A percentile compares a stretch with the other conserved stretches of the same genome.
phyloP scores from a whole-genome alignment of 1,140 invertebrate species.

The Pseudomyrmex dendroicus region DNA sequence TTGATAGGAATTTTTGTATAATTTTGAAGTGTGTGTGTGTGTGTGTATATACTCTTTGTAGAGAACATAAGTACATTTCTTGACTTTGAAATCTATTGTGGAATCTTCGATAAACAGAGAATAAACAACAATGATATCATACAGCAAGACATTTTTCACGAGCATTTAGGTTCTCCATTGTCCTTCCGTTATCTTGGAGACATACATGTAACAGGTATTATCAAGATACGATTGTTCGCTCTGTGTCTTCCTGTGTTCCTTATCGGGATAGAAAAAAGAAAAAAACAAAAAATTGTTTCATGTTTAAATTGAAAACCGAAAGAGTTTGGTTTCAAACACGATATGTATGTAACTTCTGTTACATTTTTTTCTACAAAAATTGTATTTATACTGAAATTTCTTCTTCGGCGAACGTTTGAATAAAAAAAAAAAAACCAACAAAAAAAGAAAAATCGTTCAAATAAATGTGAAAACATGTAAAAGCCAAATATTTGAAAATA shows the following conservation, averaged over 20 bases:
- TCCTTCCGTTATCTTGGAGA: conserved; percentile 48
- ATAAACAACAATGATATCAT: conserved; percentile 52
- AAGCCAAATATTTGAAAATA: conserved; percentile 32
- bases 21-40: conserved; percentile 66
- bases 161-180: conserved; percentile 51
- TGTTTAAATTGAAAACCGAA: background rate
- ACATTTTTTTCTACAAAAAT: background rate
- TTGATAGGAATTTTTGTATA: conserved; percentile 65
- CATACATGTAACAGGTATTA: conserved; percentile 57
- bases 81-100: conserved; percentile 24
- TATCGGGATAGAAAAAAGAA: background rate
- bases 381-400: conserved; percentile 17
- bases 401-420: conserved; percentile 1
- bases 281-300: background rate
- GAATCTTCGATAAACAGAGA: background rate
- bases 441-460: background rate
- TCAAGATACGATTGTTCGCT: conserved; percentile 41
- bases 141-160: conserved; percentile 51
- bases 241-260: conserved; percentile 40
- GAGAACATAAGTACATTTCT: conserved; percentile 44
- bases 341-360: background rate
- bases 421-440: background rate
- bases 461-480: background rate
- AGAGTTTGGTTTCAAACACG: conserved; percentile 1
- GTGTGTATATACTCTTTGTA: conserved; percentile 65